phyloP scores from a whole-genome alignment of 2,797 vertebrate genomes.

The Lacerta viridis region DNA sequence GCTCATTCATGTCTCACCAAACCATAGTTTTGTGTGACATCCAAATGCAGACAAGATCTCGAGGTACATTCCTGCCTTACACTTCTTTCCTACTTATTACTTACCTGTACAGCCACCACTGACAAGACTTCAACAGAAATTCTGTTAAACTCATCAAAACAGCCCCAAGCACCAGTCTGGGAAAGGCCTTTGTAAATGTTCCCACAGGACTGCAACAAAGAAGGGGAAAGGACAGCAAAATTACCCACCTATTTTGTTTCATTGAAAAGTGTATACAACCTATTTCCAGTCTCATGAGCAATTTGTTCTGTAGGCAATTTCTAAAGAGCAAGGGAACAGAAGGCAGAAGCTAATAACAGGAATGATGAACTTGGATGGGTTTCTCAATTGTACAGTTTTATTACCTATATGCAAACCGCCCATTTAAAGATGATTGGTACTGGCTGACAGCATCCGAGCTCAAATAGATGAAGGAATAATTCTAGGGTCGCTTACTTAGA shows the following conservation, averaged over 20 bases:
- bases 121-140: conserved; percentile 98
- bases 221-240: conserved; percentile 51
- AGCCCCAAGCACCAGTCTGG: conserved; percentile 97
- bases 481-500: neutral
- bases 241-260: conserved; percentile 42
- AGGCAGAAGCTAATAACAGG: conserved; percentile 56
- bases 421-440: conserved; percentile 68
- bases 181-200: conserved; percentile 98
- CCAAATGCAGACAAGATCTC: neutral
- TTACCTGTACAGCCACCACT: conserved; percentile 96
- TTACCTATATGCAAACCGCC: conserved; percentile 38
- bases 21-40: neutral
- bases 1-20: neutral
- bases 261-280: conserved; percentile 36
- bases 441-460: conserved; percentile 54
- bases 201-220: conserved; percentile 90
- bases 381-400: conserved; percentile 64
- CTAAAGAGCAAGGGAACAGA: conserved; percentile 50
- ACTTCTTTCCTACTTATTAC: conserved; percentile 27
- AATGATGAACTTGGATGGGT: conserved; percentile 55
- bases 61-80: neutral
- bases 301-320: conserved; percentile 58
- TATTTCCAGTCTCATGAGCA: conserved; percentile 57
- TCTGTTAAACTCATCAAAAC: conserved; percentile 98
- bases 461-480: conserved; percentile 51